Percentiles rank a stretch among this genome's conserved stretches.
Conservation (phyloP, 2,113 vertebrate species). For the Potamarius usumacintae region DNA sequence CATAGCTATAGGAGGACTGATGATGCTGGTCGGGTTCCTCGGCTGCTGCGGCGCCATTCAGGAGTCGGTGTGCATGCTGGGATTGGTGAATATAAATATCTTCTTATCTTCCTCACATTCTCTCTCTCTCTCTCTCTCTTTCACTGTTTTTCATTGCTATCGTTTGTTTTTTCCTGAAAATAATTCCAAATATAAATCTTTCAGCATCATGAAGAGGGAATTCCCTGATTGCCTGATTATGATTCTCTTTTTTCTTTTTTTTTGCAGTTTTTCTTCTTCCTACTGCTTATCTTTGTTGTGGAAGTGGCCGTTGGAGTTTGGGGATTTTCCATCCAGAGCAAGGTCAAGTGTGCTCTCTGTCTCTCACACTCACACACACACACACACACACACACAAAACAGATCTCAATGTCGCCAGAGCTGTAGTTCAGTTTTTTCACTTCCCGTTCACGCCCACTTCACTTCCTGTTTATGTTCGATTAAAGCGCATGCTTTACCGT, state of each 20-base stretch:
- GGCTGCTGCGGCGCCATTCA: conserved; percentile 94
- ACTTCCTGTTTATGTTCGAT: not conserved
- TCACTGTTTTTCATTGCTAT: conserved; percentile 43
- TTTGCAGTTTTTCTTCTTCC: conserved; percentile 89
- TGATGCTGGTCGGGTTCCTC: conserved; percentile 97
- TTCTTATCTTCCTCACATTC: conserved; percentile 19
- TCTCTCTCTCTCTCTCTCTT: conserved; percentile 62
- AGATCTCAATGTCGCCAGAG: not conserved
- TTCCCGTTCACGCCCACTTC: not conserved
- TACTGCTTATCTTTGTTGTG: conserved; percentile 90
- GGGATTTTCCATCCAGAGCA: conserved; percentile 90
- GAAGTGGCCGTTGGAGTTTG: conserved; percentile 94
- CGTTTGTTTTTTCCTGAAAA: not conserved
- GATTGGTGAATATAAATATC: conserved; percentile 78
- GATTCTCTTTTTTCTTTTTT: conserved; percentile 14
- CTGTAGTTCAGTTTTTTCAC: not conserved
- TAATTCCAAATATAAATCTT: not conserved
- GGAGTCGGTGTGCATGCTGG: conserved; percentile 96
- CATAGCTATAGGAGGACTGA: conserved; percentile 90
- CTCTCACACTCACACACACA: not conserved
- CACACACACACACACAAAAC: not conserved
- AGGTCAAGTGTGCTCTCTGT: conserved; percentile 68
- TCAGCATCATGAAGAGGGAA: not conserved
- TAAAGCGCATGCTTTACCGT: not conserved
- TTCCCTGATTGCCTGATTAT: conserved; percentile 17